Base-by-base conservation (phyloP, 2,888 invertebrate genomes). In the Meteorus cinctellus region DNA sequence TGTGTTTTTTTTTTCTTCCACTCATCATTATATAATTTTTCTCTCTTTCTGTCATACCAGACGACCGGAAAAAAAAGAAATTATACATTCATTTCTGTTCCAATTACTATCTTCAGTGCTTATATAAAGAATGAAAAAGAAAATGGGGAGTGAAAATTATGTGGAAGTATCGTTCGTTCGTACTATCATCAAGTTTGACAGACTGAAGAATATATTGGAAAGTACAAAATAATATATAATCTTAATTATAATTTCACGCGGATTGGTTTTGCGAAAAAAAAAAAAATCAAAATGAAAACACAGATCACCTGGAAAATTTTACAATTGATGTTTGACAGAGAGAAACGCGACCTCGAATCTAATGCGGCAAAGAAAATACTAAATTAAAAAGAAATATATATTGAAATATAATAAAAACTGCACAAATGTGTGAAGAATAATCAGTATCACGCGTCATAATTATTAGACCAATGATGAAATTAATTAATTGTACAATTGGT, bases 401-500 rank as follows among this genome's bases (percentile, higher is more conserved):
- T 19, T 24, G 45, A 69, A 31, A 29, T 55, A 41, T 16, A 51
- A 68, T 29, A 68, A 68, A 34, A 41, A 71, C 59, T 41, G 59
- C 59, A 60, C 71, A 62, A 55, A 68, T 68, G 34, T 60, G 36
- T 41, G 29, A n/a, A 71, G 60, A 72, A 62, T 48, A 29, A 60
- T 66, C 55, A 41, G 31, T 31, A 41, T 66, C 34, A 73, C 45
- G 36, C 41, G 29, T 48, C 41, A 51, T 31, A 45, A 65, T 48
- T 59, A 36, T 63, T 51, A 48, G 41, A 68, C 29, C 59, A 59
- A 74, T 68, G 31, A 72, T 31, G 45, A 60, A 72, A 72, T 65
- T 29, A 68, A 72, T 72, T 63, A 74, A 68, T 67, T 74, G 74
- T 74, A 74, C 74, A 74, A 74, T 74, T 74, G 59, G 66, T 67